These are phyloP conservation scores for Nomada fabriciana DNA, from an alignment of 2,888 invertebrate species.

Conservation along the genomic window DNA sequence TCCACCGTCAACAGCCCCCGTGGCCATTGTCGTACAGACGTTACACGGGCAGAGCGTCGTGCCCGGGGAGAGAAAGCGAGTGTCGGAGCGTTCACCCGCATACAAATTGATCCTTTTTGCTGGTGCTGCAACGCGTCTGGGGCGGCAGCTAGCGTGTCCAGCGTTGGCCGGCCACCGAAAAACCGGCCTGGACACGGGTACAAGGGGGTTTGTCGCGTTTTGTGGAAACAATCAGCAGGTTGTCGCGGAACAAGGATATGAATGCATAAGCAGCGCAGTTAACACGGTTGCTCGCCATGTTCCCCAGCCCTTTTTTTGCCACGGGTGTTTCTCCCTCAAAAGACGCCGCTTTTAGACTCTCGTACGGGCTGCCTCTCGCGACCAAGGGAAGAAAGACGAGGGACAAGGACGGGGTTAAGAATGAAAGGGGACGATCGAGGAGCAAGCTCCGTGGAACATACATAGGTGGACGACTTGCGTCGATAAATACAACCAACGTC, in stretches of 20 bases:
- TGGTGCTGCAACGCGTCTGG: conserved; percentile 54
- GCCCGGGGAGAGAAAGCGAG: conserved; percentile 56
- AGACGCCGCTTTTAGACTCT: conserved; percentile 77
- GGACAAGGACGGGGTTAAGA: conserved; percentile 45
- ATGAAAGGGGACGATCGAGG: conserved; percentile 31
- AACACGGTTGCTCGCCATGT: conserved; percentile 81
- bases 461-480: conserved; percentile 66
- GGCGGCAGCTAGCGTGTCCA: conserved; percentile 63
- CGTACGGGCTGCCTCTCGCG: conserved; percentile 34
- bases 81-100: conserved; percentile 70
- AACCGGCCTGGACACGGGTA: conserved; percentile 72
- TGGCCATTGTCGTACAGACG: conserved; percentile 62
- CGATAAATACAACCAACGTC: conserved; percentile 79
- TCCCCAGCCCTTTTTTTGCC: conserved; percentile 74
- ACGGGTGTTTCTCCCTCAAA: conserved; percentile 76
- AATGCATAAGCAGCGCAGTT: conserved; percentile 82
- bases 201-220: conserved; percentile 80
- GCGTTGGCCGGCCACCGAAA: conserved; percentile 67
- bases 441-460: conserved; percentile 30
- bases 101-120: conserved; percentile 75
- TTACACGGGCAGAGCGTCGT: conserved; percentile 48
- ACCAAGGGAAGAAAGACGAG: conserved; percentile 37
- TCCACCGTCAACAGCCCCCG: conserved; percentile 34
- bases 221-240: conserved; percentile 82
- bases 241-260: conserved; percentile 82